Conservation (phyloP, 2,113 vertebrate species). For the Psittacus erithacus region DNA sequence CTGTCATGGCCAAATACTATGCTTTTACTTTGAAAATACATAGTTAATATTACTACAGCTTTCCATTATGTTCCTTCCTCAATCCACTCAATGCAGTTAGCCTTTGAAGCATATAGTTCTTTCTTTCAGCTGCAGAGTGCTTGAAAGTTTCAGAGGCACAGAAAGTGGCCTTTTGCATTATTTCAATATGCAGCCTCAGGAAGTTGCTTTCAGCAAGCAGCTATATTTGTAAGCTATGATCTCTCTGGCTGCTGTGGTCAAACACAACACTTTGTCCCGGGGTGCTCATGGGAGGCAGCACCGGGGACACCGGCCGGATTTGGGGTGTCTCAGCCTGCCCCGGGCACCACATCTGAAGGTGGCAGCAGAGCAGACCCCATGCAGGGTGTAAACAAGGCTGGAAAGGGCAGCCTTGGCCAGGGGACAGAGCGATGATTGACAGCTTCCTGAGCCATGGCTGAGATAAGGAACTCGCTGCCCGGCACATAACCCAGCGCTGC, state of each 20-base stretch:
- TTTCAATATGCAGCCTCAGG: neutral
- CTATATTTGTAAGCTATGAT: neutral
- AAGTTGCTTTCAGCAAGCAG: neutral
- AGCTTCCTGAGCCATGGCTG: slow-evolving; percentile 47
- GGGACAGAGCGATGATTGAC: slow-evolving; percentile 44
- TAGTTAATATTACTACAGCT: neutral
- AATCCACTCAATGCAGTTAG: neutral
- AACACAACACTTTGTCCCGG: neutral
- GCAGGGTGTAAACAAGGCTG: neutral
- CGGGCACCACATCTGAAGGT: neutral
- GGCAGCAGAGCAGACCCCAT: neutral
- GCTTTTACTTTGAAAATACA: neutral
- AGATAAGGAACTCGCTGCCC: slow-evolving; percentile 17
- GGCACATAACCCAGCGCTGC: neutral
- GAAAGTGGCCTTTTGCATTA: neutral
- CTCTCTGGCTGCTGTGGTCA: neutral
- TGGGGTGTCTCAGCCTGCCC: neutral
- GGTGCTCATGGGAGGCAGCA: rapidly evolving
- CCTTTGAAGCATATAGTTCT: neutral
- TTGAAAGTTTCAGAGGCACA: neutral
- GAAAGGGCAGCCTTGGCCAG: slow-evolving; percentile 37
- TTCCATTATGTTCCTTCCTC: neutral
- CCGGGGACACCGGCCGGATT: rapidly evolving
- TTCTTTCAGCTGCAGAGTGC: rapidly evolving
- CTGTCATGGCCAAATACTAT: neutral